Evolutionary conservation across 2,888 invertebrate genomes (phyloP).

Genomic region (Caenorhabditis plicata): DNA sequence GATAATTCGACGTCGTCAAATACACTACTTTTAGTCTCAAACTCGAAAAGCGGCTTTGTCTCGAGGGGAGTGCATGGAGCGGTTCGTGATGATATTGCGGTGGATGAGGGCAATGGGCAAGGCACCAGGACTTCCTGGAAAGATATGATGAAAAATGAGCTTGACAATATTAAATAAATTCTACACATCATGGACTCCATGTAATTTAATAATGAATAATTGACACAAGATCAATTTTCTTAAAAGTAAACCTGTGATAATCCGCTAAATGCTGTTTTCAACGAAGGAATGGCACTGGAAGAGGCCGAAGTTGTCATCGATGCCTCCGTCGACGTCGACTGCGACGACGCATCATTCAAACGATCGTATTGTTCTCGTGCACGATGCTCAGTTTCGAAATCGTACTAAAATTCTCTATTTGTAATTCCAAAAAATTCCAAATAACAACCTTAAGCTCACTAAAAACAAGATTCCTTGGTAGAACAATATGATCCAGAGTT

Average conservation of each 20-base stretch:
- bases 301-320: not conserved
- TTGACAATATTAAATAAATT: not conserved
- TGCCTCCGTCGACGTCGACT: not conserved
- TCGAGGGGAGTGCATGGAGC: conserved; percentile 1
- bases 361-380: conserved; percentile 41
- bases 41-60: conserved; percentile 41
- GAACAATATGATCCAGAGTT: conserved; percentile 9
- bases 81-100: not conserved
- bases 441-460: conserved; percentile 11
- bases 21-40: conserved; percentile 44
- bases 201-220: not conserved
- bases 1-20: conserved; percentile 58
- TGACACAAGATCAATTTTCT: not conserved
- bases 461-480: conserved; percentile 10
- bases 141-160: not conserved
- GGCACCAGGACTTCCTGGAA: conserved; percentile 23
- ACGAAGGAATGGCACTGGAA: not conserved
- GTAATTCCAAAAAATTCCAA: not conserved
- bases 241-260: conserved; percentile 2
- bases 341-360: conserved; percentile 14
- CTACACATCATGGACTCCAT: not conserved
- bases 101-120: not conserved
- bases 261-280: too few relatives aligned
- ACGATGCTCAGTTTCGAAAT: conserved; percentile 36
- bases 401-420: conserved; percentile 31